A percentile compares a stretch with the other conserved stretches of the same genome.
Conservation (phyloP, 30 jellyfish, hydroid and myxozoan genomes). For the Aurelia aurita region DNA sequence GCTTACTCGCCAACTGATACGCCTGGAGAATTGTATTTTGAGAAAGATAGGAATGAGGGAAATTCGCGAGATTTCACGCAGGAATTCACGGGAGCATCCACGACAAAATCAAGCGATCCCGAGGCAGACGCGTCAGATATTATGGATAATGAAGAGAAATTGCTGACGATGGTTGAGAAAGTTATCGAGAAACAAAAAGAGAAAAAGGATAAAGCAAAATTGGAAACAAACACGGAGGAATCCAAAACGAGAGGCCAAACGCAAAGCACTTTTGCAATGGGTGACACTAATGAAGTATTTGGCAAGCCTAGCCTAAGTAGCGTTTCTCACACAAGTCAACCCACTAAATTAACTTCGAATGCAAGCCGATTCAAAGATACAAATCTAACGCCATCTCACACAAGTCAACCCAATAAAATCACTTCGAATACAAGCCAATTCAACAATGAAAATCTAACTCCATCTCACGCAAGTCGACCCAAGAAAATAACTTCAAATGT, state of each 20-base stretch:
- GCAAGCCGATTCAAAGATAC: no score
- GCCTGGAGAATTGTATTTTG: slow-evolving; percentile 52
- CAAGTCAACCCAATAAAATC: no score
- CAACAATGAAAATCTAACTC: no score
- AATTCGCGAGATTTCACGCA: neutral
- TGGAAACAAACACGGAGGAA: no score
- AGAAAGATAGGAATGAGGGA: slow-evolving; percentile 8
- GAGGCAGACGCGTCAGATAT: slow-evolving; percentile 38
- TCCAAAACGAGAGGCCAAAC: no score
- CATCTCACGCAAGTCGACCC: no score
- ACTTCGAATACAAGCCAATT: no score
- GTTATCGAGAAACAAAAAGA: slow-evolving; percentile 54
- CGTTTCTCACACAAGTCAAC: no score
- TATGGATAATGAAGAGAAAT: slow-evolving; percentile 56
- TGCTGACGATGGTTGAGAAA: slow-evolving; percentile 54
- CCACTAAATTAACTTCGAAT: no score
- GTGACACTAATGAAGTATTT: slow-evolving; percentile 56
- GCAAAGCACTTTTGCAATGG: slow-evolving; percentile 16
- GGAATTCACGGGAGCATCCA: slow-evolving; percentile 4
- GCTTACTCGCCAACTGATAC: slow-evolving; percentile 27
- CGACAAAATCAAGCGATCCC: slow-evolving; percentile 38
- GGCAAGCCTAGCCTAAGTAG: no score
- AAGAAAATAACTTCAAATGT: no score
- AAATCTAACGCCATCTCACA: no score
- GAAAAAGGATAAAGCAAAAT: neutral